Conservation (phyloP, 2,888 invertebrate species). For the Dicranocentrus wangi region DNA sequence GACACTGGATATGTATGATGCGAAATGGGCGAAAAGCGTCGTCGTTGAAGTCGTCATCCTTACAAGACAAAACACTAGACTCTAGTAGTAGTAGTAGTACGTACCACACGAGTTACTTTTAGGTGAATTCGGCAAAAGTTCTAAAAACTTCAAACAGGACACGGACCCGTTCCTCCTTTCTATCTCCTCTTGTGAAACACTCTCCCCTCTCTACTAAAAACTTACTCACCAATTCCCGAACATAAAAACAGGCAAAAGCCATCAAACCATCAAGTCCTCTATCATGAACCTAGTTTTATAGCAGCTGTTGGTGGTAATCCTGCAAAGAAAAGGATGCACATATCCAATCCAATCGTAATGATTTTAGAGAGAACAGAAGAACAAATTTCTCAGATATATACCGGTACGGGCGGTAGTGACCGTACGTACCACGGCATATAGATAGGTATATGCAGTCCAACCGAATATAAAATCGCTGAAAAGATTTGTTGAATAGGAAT, state of each 20-base stretch:
- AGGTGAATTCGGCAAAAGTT: slow-evolving; percentile 38
- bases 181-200: too few species aligned
- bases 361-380: slow-evolving; percentile 26
- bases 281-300: slow-evolving; percentile 57
- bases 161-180: slow-evolving; percentile 44
- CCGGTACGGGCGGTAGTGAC: too few species aligned
- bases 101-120: slow-evolving; percentile 18
- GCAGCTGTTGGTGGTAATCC: slow-evolving; percentile 26
- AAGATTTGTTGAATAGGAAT: slow-evolving; percentile 15
- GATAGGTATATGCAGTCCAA: not conserved
- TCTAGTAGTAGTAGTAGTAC: slow-evolving; percentile 3
- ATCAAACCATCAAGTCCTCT: slow-evolving; percentile 58
- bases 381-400: slow-evolving; percentile 24
- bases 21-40: slow-evolving; percentile 51
- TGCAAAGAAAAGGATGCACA: not conserved
- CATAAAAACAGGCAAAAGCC: slow-evolving; percentile 55
- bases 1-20: too few species aligned
- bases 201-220: slow-evolving; percentile 17
- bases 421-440: not conserved
- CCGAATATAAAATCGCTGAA: not conserved
- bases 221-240: slow-evolving; percentile 38
- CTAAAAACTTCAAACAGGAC: slow-evolving; percentile 52
- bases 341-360: slow-evolving; percentile 19
- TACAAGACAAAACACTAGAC: slow-evolving; percentile 1
- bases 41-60: slow-evolving; percentile 18